Conservation (phyloP, 2,888 invertebrate species). For the Eilema caniola region DNA sequence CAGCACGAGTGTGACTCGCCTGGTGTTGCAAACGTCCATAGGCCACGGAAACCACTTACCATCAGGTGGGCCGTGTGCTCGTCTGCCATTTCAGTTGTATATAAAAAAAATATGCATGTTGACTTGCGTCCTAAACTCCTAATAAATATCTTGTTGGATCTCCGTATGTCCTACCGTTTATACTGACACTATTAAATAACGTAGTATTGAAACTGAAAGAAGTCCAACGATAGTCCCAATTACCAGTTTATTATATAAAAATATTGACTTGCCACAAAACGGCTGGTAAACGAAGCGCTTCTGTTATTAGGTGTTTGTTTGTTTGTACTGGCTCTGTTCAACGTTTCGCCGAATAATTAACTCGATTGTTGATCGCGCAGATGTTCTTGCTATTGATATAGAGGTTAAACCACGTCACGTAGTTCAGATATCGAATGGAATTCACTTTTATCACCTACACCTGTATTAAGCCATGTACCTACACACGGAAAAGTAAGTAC, state of each 20-base stretch:
- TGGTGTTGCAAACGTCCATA: no score
- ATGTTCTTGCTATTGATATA: conserved; percentile 28
- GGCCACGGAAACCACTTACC: no score
- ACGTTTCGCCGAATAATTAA: conserved; percentile 32
- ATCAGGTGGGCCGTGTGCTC: no score
- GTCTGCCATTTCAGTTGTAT: no score
- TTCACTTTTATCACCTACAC: not conserved
- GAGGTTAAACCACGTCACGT: conserved; percentile 5
- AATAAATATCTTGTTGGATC: no score
- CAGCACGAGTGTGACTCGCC: no score
- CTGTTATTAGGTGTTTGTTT: conserved; percentile 30
- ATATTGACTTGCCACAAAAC: conserved; percentile 31
- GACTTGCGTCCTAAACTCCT: no score
- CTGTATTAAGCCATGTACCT: no score
- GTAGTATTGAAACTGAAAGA: conserved; percentile 15
- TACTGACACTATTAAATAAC: no score
- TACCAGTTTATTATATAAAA: conserved; percentile 29
- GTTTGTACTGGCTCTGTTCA: conserved; percentile 21
- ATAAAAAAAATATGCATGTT: no score
- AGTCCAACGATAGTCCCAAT: conserved; percentile 21
- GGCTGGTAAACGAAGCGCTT: conserved; percentile 21
- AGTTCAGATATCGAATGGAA: not conserved
- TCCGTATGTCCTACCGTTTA: no score
- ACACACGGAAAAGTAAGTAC: no score
- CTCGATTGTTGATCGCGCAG: conserved; percentile 31